Evolutionary conservation across 2,888 invertebrate genomes (phyloP), one percentile per base, ranked within the genome.

Genomic region (Agrotis puta): DNA sequence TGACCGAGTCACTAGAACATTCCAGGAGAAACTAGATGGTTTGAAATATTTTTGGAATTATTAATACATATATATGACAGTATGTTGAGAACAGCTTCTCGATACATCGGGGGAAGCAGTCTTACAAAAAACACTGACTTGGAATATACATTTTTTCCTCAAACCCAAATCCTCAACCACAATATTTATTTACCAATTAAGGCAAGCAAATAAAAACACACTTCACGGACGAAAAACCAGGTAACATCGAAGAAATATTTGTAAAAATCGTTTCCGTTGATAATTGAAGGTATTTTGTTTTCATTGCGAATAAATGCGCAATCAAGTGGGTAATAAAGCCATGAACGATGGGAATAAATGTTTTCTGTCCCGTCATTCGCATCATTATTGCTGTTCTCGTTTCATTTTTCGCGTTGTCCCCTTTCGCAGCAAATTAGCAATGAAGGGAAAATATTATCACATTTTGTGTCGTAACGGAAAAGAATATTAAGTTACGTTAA

Each of bases 291-390:
- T 77, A 80, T 77, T 77, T 68, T 70, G 69, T 85, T 83, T 80
- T 75, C 66, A 70, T 70, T 65, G 70, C 67, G 45, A 75, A 77
- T 77, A 83, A 81, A 70, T 64, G 73, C 61, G 78, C 73, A 76
- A 81, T 83, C 74, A 81, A 83, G 71, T 79, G 81, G 68, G 70
- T 58, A 69, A 81, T 74, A 81, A 85, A 83, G 61, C 64, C 75
- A 70, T 85, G 73, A 85, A 84, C 70, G 85, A 76, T 75, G 78
- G 70, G 43, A 71, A 81, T 83, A 74, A 83, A 83, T 83, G 84
- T 75, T 81, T 81, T 74, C 65, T 66, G 33, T 56, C 45, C n/a
- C 56, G 68, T 74, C 79, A 82, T 82, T 62, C 57, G 47, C 45
- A 14, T 77, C 74, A 69, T 83, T 73, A 83, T 75, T 83, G 65